Percentiles rank a stretch among this genome's conserved stretches.
phyloP scores from a whole-genome alignment of 53 echinoderm and acorn worm genomes.

The Apostichopus leukothele region DNA sequence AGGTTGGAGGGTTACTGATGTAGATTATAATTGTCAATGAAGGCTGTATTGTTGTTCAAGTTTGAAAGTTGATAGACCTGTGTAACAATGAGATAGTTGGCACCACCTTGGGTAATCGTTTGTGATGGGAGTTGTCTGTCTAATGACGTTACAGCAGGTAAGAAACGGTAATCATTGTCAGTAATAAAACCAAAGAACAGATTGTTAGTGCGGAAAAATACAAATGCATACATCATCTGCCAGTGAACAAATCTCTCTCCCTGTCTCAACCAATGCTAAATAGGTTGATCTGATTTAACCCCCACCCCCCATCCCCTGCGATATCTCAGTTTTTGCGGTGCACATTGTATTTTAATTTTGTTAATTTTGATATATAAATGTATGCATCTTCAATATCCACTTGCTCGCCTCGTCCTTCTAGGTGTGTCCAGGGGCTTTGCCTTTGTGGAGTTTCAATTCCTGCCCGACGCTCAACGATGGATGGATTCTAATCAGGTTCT shows the following conservation, averaged over 20 bases:
- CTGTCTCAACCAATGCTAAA: neutral
- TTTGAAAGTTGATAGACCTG: too few species aligned
- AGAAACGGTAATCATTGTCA: neutral
- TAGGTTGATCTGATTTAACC: neutral
- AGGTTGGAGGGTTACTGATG: too few species aligned
- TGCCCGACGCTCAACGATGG: constrained; percentile 98
- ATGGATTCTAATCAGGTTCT: constrained; percentile 99
- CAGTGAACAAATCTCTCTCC: constrained; percentile 37
- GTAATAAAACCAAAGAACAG: neutral
- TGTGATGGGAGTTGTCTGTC: constrained; percentile 10
- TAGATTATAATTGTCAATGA: too few species aligned
- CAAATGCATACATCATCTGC: neutral
- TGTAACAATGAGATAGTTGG: too few species aligned
- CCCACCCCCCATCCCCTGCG: neutral
- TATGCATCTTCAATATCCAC: constrained; percentile 56
- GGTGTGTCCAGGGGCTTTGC: constrained; percentile 99
- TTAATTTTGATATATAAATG: neutral
- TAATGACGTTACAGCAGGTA: neutral
- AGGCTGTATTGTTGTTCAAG: too few species aligned
- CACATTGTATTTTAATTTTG: constrained; percentile 14
- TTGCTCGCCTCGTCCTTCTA: constrained; percentile 74
- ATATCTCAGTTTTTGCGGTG: constrained; percentile 16
- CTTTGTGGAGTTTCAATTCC: constrained; percentile 99
- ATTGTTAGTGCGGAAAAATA: neutral
- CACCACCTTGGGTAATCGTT: neutral